phyloP scores from a whole-genome alignment of 2,797 vertebrate species.

The Alca torda region DNA sequence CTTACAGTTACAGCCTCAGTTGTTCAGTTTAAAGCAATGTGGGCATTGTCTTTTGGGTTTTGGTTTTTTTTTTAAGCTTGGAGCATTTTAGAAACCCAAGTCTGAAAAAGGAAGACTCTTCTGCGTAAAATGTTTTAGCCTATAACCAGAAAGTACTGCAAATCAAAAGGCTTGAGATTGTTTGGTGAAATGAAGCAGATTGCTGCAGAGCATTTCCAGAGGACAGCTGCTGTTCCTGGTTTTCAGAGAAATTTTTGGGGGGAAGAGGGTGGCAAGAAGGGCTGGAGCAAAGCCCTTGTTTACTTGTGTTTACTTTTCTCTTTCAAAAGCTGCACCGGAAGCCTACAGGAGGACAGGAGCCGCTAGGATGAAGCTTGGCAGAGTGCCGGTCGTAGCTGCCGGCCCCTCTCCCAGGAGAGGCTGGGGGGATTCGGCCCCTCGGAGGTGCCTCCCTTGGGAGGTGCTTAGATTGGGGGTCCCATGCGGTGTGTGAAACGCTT shows the following conservation, averaged over 20 bases:
- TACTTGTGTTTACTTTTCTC: not conserved
- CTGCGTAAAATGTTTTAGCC: not conserved
- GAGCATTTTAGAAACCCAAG: not conserved
- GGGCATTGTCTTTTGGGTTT: not conserved
- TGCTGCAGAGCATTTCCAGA: not conserved
- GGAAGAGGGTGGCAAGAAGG: not conserved
- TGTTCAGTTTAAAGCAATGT: not conserved
- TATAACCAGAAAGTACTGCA: not conserved
- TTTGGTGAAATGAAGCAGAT: not conserved
- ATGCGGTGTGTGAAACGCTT: rapidly evolving
- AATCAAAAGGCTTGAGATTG: not conserved
- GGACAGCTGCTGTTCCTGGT: not conserved
- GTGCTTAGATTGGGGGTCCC: rapidly evolving
- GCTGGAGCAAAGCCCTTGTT: not conserved
- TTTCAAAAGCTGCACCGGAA: not conserved
- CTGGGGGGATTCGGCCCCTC: rapidly evolving
- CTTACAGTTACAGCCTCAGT: not conserved
- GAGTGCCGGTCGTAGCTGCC: rapidly evolving
- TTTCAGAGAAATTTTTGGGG: not conserved
- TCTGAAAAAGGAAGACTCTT: not conserved
- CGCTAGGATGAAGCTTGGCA: not conserved
- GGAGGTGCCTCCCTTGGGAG: not conserved
- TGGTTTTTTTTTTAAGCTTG: no score
- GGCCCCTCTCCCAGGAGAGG: not conserved
- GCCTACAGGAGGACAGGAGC: not conserved